Evolutionary conservation across 2,113 vertebrate genomes (phyloP).

Genomic region (Oophaga pumilio): DNA sequence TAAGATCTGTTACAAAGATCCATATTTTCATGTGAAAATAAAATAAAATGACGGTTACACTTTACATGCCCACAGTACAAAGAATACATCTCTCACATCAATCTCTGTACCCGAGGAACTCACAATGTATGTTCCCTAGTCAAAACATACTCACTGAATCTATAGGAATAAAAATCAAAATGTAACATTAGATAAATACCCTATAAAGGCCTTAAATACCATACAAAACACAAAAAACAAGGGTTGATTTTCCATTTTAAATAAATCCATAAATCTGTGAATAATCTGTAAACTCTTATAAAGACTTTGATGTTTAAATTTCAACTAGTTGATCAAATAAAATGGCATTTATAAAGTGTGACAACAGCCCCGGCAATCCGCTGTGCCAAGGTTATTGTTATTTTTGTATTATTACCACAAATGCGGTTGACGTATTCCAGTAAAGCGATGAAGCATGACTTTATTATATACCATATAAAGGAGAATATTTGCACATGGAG

Average conservation of each 20-base stretch:
- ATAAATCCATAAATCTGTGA: neutral
- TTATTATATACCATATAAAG: conserved; percentile 2
- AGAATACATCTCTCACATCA: too few species aligned
- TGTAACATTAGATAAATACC: neutral
- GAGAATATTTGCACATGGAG: neutral
- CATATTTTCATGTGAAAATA: too few species aligned
- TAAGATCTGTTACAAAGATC: too few species aligned
- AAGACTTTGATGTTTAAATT: neutral
- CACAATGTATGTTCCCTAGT: too few species aligned
- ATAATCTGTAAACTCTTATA: neutral
- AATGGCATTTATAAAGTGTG: neutral
- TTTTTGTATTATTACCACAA: conserved; percentile 1
- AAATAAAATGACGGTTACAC: too few species aligned
- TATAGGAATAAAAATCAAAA: neutral
- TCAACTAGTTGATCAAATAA: neutral
- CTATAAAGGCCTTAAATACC: neutral
- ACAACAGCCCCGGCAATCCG: neutral
- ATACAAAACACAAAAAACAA: neutral
- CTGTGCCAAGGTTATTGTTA: neutral
- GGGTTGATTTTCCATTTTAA: neutral
- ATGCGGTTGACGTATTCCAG: neutral
- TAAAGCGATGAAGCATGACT: neutral
- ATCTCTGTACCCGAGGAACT: too few species aligned
- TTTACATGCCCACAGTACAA: too few species aligned
- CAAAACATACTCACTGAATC: neutral